Conservation (phyloP, 2,113 vertebrate species). For the Chloroceryle aenea region DNA sequence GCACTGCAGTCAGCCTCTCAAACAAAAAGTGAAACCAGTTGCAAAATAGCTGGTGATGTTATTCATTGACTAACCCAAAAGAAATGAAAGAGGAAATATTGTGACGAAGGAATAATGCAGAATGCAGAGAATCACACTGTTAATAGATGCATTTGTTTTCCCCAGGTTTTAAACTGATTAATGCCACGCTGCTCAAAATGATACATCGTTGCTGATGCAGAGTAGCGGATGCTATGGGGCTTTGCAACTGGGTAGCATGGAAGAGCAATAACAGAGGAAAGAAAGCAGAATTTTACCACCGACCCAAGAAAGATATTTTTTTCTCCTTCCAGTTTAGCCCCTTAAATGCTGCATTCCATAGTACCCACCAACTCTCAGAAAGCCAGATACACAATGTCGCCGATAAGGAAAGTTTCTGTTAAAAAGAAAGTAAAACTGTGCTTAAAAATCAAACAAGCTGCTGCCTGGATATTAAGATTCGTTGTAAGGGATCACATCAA, state of each 20-base stretch:
- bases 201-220: accelerated
- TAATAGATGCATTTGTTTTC: background rate
- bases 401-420: background rate
- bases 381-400: background rate
- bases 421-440: background rate
- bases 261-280: background rate
- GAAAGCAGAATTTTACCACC: background rate
- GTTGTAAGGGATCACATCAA: background rate
- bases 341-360: accelerated
- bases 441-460: background rate
- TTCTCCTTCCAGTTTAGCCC: background rate
- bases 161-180: background rate
- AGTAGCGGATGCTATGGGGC: background rate
- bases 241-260: background rate
- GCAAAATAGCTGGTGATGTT: background rate
- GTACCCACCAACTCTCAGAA: background rate
- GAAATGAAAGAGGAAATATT: background rate
- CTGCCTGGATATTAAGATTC: background rate
- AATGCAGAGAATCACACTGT: background rate
- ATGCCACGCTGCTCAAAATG: background rate
- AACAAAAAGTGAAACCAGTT: conserved; percentile 40
- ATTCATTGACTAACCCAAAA: background rate
- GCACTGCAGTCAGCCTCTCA: background rate
- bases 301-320: background rate
- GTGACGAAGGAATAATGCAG: background rate